Percentiles rank a stretch among this genome's conserved stretches.
These are phyloP conservation scores for Agrenia bidenticulata DNA, from an alignment of 2,888 invertebrate species.

Conservation along the genomic window DNA sequence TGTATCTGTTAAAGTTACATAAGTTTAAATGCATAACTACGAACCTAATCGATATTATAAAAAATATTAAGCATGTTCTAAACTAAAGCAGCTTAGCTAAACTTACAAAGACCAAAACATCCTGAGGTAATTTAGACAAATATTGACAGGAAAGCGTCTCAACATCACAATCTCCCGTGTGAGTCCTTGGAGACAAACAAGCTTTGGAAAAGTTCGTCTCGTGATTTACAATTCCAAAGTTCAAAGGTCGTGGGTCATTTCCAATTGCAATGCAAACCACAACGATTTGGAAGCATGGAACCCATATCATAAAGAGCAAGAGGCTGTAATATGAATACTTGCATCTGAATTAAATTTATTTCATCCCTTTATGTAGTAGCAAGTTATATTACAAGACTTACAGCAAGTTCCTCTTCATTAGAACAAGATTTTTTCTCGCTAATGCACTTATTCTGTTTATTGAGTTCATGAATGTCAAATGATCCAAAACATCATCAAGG, in stretches of 20 bases:
- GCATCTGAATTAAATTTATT: neutral
- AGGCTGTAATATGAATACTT: constrained; percentile 20
- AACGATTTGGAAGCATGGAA: constrained; percentile 34
- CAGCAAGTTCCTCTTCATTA: constrained; percentile 34
- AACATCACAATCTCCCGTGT: constrained; percentile 16
- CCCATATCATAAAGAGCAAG: constrained; percentile 35
- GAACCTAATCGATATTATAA: too few species aligned
- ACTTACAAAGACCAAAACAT: constrained; percentile 18
- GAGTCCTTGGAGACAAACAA: neutral
- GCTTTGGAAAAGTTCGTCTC: constrained; percentile 22
- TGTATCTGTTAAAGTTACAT: too few species aligned
- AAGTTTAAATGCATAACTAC: too few species aligned
- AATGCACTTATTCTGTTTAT: constrained; percentile 28
- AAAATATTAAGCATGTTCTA: too few species aligned
- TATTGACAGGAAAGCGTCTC: constrained; percentile 31
- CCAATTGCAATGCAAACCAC: constrained; percentile 42
- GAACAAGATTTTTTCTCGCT: constrained; percentile 34
- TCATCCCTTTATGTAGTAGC: neutral
- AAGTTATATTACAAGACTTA: neutral
- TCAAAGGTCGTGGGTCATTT: constrained; percentile 35
- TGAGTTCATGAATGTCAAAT: too few species aligned
- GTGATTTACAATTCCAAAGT: constrained; percentile 42
- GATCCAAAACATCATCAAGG: too few species aligned
- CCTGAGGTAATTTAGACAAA: constrained; percentile 28
- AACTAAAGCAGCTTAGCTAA: too few species aligned